Base-by-base conservation (phyloP, 2,888 invertebrate species). In the Pinctada fucata region DNA sequence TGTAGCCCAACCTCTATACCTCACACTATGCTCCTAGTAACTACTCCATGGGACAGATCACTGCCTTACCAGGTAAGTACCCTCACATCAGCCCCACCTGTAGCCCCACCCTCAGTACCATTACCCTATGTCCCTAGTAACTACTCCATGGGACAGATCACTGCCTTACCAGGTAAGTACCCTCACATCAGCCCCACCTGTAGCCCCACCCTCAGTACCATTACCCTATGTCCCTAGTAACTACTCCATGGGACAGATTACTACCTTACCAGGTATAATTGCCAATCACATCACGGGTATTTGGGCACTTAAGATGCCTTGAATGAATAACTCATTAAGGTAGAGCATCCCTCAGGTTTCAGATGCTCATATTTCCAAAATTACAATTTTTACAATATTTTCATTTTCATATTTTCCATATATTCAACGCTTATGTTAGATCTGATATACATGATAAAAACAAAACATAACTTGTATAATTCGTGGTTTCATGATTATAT, bases 61-160 rank as follows among this genome's bases (percentile, higher is more conserved):
- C 75, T 16, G 75, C 68, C 3, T 58, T 75, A 50, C 75, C 75
- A 63, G 75, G 75, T 45, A 58, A 31, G 31, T 31, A 31, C 31
- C 31, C 31, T 31, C 31, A 31, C 31, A 31, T 31, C 31, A 31
- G 31, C 31, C 31, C 31, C n/a, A n/a, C n/a, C n/a, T n/a, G n/a
- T n/a, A n/a, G n/a, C n/a, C n/a, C n/a, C 31, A 31, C 31, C 31
- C 31, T 31, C 31, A 2, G 94, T 94, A 52, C 98, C 98, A n/a
- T 79, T 75, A n/a, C 97, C 98, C 93, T 98, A 98, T 93, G 98
- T 97, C 1, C 13, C 97, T 97, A 75, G 75, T 0, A 97, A 97
- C 93, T 98, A 97, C 93, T 97, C 97, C 13, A 93, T 96, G 84
- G 79, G 76, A 67, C 72, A 75, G 69, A 75, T 75, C 2, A 75